Conservation (phyloP, 2,888 invertebrate species). For the Pachydiplax longipennis region DNA sequence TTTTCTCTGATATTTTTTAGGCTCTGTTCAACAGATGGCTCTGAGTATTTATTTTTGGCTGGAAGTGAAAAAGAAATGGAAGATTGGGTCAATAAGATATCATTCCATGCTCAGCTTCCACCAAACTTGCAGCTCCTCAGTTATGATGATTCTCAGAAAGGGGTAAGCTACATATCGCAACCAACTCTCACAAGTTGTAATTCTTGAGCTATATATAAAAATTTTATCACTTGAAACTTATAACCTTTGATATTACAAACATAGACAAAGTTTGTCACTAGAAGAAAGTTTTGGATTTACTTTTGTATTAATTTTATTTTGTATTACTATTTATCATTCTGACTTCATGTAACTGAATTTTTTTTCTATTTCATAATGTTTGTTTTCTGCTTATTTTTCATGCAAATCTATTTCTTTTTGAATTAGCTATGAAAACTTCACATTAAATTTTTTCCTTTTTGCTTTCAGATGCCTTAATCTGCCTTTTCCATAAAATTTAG, state of each 20-base stretch:
- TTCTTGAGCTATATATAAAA: background rate
- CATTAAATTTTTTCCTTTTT: no score
- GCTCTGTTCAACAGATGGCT: constrained; percentile 84
- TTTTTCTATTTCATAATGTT: no score
- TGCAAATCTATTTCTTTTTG: no score
- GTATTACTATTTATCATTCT: no score
- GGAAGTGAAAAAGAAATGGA: constrained; percentile 76
- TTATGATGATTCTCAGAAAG: constrained; percentile 73
- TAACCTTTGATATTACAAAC: background rate
- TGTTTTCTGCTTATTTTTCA: no score
- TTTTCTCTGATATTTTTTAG: constrained; percentile 59
- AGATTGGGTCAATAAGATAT: constrained; percentile 91
- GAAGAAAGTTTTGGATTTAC: no score
- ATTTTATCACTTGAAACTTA: background rate
- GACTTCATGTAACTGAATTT: no score
- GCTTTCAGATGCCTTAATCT: no score
- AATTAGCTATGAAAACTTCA: no score
- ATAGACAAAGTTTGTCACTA: no score
- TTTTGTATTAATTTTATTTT: no score
- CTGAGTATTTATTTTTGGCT: constrained; percentile 90
- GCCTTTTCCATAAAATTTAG: no score
- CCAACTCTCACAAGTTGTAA: background rate
- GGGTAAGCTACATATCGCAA: constrained; percentile 56
- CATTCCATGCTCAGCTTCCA: constrained; percentile 90
- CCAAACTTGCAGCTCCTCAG: constrained; percentile 88